Evolutionary conservation across 2,113 vertebrate genomes (phyloP), one percentile per base, ranked within the genome.

Genomic region (Leptobrachium ailaonicum): DNA sequence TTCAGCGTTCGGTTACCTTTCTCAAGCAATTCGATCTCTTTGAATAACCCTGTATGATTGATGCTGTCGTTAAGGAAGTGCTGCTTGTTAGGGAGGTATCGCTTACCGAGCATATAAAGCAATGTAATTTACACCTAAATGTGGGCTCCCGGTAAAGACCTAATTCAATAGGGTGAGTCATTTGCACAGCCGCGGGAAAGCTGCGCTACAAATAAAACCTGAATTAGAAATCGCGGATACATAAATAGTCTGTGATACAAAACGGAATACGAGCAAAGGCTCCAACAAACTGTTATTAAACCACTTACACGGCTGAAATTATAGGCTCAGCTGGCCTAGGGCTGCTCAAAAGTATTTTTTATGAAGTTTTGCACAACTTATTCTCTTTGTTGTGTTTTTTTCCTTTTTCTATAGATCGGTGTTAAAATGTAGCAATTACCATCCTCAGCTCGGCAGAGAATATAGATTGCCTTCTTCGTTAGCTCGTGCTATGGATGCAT

Each of bases 101-200:
- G 43, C 60, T 77, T 62, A 14, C 41, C 40, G 45, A 54, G 12
- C 10, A 41, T 41, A 68, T 76, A 76, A 76, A 77, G 58, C 76
- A 70, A 77, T 77, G 54, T 54, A 50, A 76, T 54, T 32, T 41
- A 45, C 53, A 44, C 53, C 14, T 20, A 20, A 71, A 78, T 50
- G 42, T 63, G 50, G 68, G 70, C 76, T 58, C 53, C 70, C 50
- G 56, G 6, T 42, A 54, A 58, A 60, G 43, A 71, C 56, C 41
- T 77, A 44, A 70, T 70, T 50, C 56, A 71, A 78, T 63, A 63
- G 69, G 2, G 20, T 14, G 76, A 71, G 42, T 78, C 68, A 67
- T 67, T 50, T 20, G 7, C 68, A 3, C 54, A 2, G 41, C 41
- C 20, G 14, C 9, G 13, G 56, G 68, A 14, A 11, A 8, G 6